Conservation (phyloP, 2,888 invertebrate genomes). For the Plagiodera versicolora region DNA sequence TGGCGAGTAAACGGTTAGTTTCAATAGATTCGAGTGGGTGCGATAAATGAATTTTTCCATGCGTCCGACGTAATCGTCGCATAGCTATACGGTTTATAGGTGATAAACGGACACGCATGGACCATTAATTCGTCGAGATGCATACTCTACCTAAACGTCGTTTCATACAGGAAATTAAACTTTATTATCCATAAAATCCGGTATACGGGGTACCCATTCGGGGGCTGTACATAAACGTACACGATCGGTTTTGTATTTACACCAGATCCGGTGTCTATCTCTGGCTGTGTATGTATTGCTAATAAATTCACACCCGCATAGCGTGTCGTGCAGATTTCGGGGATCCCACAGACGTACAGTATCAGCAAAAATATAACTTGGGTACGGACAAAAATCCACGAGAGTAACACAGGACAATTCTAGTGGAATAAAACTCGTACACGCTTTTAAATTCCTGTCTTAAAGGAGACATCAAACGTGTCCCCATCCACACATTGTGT, state of each 20-base stretch:
- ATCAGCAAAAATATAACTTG: no score
- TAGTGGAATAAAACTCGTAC: no score
- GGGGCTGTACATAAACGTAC: neutral
- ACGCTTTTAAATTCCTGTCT: no score
- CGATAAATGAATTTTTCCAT: neutral
- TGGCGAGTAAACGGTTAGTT: no score
- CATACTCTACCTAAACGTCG: neutral
- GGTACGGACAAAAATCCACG: no score
- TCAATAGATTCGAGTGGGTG: no score
- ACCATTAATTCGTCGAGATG: neutral
- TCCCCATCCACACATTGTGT: no score
- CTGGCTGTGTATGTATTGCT: no score
- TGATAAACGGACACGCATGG: neutral
- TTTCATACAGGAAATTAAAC: slow-evolving; percentile 7
- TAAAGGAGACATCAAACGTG: no score
- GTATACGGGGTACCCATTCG: neutral
- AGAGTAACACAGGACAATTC: no score
- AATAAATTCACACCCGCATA: neutral
- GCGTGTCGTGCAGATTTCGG: neutral
- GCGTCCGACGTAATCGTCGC: neutral
- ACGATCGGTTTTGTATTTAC: neutral
- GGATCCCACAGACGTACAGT: no score
- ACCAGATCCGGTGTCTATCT: no score
- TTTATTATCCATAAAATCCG: neutral
- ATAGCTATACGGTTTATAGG: neutral